phyloP scores from a whole-genome alignment of 1,140 invertebrate species.

The Phocides pigmalion region DNA sequence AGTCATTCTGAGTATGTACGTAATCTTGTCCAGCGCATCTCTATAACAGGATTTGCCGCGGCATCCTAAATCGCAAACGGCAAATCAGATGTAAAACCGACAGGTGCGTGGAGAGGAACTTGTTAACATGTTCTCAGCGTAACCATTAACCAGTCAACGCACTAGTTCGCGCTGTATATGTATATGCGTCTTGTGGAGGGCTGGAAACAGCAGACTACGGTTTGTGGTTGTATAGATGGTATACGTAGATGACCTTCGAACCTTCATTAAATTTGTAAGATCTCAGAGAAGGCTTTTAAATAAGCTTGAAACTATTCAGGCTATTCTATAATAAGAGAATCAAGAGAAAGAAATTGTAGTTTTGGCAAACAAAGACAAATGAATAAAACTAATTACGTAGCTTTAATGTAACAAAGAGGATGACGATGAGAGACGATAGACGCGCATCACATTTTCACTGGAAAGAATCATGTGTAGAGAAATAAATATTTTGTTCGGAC shows the following conservation, averaged over 20 bases:
- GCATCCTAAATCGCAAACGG: conserved; percentile 15
- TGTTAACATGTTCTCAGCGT: conserved; percentile 8
- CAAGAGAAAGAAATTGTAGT: no score
- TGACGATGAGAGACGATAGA: no score
- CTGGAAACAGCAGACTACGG: neutral
- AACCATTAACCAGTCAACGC: conserved; percentile 22
- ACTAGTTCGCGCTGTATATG: neutral
- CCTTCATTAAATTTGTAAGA: no score
- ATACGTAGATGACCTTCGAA: neutral
- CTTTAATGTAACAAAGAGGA: no score
- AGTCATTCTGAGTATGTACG: neutral
- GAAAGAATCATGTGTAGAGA: conserved; percentile 10
- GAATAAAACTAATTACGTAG: no score
- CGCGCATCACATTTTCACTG: neutral
- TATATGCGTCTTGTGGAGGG: neutral
- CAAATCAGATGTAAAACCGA: conserved; percentile 19
- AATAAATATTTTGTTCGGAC: conserved; percentile 25
- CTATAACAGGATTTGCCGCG: conserved; percentile 10
- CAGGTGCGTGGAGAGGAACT: conserved; percentile 12
- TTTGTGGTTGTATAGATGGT: neutral
- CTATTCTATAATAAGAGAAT: no score
- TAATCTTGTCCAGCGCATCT: neutral
- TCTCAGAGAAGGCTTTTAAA: no score
- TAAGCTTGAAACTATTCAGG: no score
- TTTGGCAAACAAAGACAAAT: no score